Base-by-base conservation (phyloP, 2,888 invertebrate species). In the Drosophila niveifrons region DNA sequence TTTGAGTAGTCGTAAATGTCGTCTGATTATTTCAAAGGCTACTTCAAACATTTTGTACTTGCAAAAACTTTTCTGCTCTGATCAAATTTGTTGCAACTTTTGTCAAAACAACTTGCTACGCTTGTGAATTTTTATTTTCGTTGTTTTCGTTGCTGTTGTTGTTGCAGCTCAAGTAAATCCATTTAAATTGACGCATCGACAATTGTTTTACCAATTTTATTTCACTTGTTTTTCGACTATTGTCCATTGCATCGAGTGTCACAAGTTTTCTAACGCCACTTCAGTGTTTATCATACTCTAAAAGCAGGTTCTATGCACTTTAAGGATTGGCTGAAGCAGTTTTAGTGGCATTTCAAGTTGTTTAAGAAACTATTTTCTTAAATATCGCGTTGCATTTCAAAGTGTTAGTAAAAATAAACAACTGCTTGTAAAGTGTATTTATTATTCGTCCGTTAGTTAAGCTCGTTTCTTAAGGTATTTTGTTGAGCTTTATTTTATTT, bases 171-270 rank as follows among this genome's bases (percentile, higher is more conserved):
- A 61, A 75, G 63, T 66, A 77, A 88, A 75, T 75, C 78, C 75
- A 86, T 75, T 82, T 80, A 73, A 72, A 80, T 82, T 86, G 88
- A 82, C 88, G 83, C 75, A 88, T 86, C 86, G 88, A 74, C 88
- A 83, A 83, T 86, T 88, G 83, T 85, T 85, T 88, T 69, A 73
- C 58, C 86, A 80, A 88, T 88, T 85, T 78, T 51, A 70, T 62
- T 72, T 52, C 58, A 55, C 68, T 82, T 82, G 69, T 70, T 82
- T 69, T 72, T 77, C 75, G 63, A 81, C 79, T 75, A 55, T 71
- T 76, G 75, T 67, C 72, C 58, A 15, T 39, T 39, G 18, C 43
- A 62, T 23, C 69, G 46, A 72, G 48, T 53, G 73, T 31, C 50
- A 51, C 44, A 67, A 72, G 59, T 72, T 78, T 47, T 43, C 29